phyloP scores from a whole-genome alignment of 92 coral and sea anemone genomes.

The Palythoa caribaeorum region DNA sequence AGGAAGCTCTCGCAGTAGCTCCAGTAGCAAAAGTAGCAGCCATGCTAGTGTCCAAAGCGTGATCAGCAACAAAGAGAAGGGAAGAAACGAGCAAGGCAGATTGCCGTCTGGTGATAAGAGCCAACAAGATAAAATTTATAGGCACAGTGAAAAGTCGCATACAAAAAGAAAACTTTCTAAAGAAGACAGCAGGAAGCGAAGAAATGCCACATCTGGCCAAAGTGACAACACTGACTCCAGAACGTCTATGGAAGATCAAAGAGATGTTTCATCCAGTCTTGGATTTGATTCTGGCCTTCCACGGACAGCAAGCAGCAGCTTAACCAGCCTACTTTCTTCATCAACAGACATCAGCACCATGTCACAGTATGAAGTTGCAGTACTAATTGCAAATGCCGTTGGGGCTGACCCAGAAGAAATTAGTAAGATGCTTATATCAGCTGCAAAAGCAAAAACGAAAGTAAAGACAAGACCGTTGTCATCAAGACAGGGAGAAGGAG shows the following conservation, averaged over 20 bases:
- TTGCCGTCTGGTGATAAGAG: neutral
- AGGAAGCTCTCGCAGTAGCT: constrained; percentile 79
- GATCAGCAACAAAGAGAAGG: constrained; percentile 51
- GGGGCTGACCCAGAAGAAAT: constrained; percentile 82
- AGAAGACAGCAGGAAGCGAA: constrained; percentile 22
- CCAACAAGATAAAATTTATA: constrained; percentile 8
- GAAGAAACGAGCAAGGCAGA: constrained; percentile 36
- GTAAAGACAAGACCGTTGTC: constrained; percentile 37
- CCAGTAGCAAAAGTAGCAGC: constrained; percentile 78
- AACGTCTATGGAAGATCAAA: neutral
- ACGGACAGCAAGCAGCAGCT: constrained; percentile 28
- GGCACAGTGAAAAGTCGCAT: constrained; percentile 12
- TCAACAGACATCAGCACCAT: constrained; percentile 57
- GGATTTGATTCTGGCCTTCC: constrained; percentile 13
- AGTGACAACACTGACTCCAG: neutral
- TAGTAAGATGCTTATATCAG: constrained; percentile 67
- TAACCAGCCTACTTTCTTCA: constrained; percentile 60
- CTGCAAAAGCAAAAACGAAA: constrained; percentile 68
- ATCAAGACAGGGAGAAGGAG: constrained; percentile 27
- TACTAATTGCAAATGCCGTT: constrained; percentile 78
- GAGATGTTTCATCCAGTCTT: neutral
- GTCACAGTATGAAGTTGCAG: constrained; percentile 64
- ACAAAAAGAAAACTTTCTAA: constrained; percentile 36
- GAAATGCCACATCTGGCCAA: constrained; percentile 11
- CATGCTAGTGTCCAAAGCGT: constrained; percentile 68